Percentiles rank a stretch among this genome's conserved stretches.
Conservation (phyloP, 1,140 invertebrate species). For the Psilanteris sp. region DNA sequence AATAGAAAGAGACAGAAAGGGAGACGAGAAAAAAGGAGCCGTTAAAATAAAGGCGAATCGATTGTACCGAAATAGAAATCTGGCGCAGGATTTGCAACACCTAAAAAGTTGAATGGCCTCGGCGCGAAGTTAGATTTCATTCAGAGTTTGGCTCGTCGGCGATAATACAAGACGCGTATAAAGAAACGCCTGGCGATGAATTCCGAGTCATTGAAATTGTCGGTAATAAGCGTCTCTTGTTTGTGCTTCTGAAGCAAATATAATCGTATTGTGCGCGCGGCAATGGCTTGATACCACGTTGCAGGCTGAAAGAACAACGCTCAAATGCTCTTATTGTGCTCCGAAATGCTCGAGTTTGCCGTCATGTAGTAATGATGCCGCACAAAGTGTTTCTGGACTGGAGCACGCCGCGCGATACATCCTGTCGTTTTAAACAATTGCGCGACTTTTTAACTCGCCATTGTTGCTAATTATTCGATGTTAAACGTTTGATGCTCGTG, state of each 20-base stretch:
- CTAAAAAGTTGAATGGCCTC: slow-evolving; percentile 35
- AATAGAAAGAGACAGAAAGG: not conserved
- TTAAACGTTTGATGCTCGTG: no score
- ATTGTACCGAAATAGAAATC: slow-evolving; percentile 47
- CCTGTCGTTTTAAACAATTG: slow-evolving; percentile 11
- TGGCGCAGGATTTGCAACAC: slow-evolving; percentile 43
- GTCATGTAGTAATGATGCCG: slow-evolving; percentile 45
- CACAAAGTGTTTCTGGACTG: slow-evolving; percentile 35
- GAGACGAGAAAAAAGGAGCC: not conserved
- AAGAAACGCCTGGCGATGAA: slow-evolving; percentile 46
- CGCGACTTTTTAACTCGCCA: not conserved
- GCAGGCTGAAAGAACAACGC: slow-evolving; percentile 37
- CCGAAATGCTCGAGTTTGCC: slow-evolving; percentile 41
- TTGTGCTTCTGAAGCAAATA: slow-evolving; percentile 53
- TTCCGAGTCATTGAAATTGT: slow-evolving; percentile 57
- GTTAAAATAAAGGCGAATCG: slow-evolving; percentile 43
- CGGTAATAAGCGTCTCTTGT: slow-evolving; percentile 56
- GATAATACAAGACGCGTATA: slow-evolving; percentile 50
- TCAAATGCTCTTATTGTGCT: slow-evolving; percentile 47
- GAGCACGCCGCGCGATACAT: slow-evolving; percentile 20
- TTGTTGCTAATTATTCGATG: no score
- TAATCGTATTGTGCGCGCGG: slow-evolving; percentile 54
- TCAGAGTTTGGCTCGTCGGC: slow-evolving; percentile 36
- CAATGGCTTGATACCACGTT: slow-evolving; percentile 52
- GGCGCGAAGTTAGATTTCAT: slow-evolving; percentile 33